Evolutionary conservation across 2,888 invertebrate species (phyloP).

Genomic region (Caenorhabditis sp.): DNA sequence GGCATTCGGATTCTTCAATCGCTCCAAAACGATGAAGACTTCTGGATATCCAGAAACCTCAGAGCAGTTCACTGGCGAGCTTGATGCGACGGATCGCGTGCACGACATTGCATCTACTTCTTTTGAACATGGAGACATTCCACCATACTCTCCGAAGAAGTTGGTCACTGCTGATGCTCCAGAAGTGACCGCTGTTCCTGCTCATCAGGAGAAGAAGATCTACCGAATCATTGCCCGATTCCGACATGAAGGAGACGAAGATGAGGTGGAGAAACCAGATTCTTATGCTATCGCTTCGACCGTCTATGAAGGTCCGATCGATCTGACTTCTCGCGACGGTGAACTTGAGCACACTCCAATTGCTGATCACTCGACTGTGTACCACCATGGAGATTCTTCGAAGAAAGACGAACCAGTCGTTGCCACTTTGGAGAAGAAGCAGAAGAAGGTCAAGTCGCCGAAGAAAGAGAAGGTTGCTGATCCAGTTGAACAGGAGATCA

Average conservation of each 20-base stretch:
- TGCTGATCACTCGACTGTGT: background rate
- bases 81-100: constrained; percentile 17
- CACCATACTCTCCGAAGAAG: constrained; percentile 27
- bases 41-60: constrained; percentile 17
- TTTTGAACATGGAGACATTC: constrained; percentile 25
- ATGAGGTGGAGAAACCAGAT: constrained; percentile 23
- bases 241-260: constrained; percentile 28
- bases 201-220: constrained; percentile 13
- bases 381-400: too few relatives aligned
- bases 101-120: constrained; percentile 9
- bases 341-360: background rate
- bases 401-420: background rate
- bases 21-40: constrained; percentile 15
- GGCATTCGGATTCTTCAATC: constrained; percentile 33
- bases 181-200: too few relatives aligned
- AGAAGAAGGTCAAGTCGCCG: constrained; percentile 20
- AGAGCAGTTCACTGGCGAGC: constrained; percentile 16
- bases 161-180: background rate
- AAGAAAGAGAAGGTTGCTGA: constrained; percentile 10
- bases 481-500: constrained; percentile 19
- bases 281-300: background rate
- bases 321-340: background rate
- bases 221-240: constrained; percentile 36
- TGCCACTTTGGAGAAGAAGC: constrained; percentile 1
- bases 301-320: constrained; percentile 14